A percentile compares a stretch with the other conserved stretches of the same genome.
phyloP scores from a whole-genome alignment of 2,888 invertebrate species.

The Apamea sordens region DNA sequence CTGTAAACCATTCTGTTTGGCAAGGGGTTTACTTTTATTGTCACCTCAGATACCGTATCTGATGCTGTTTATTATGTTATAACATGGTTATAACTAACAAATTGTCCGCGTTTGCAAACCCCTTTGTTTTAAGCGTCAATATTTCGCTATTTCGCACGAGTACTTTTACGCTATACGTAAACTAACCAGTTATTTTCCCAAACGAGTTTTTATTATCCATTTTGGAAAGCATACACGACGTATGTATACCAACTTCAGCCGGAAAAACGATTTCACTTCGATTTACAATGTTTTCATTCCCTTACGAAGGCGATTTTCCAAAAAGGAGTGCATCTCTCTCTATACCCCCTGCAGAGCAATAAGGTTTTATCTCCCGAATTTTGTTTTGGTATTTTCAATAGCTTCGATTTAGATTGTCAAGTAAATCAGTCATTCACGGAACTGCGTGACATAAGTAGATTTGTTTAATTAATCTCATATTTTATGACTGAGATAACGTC shows the following conservation, averaged over 20 bases:
- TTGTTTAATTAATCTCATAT: slow-evolving; percentile 10
- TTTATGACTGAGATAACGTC: slow-evolving; percentile 21
- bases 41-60: slow-evolving; percentile 28
- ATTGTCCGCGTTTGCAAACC: neutral
- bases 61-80: neutral
- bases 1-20: slow-evolving; percentile 26
- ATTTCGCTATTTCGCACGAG: neutral
- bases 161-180: neutral
- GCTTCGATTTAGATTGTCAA: neutral
- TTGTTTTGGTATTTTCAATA: neutral
- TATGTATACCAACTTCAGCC: neutral
- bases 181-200: neutral
- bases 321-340: neutral
- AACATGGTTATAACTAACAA: neutral
- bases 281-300: neutral
- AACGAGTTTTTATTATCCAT: neutral
- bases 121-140: slow-evolving; percentile 5
- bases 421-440: neutral
- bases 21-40: slow-evolving; percentile 21
- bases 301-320: neutral
- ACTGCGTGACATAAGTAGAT: neutral
- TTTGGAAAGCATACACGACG: neutral
- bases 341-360: too few relatives aligned
- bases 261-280: neutral
- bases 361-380: neutral